These are phyloP conservation scores for Aquatica leii DNA, from an alignment of 2,888 invertebrate species.

Conservation along the genomic window DNA sequence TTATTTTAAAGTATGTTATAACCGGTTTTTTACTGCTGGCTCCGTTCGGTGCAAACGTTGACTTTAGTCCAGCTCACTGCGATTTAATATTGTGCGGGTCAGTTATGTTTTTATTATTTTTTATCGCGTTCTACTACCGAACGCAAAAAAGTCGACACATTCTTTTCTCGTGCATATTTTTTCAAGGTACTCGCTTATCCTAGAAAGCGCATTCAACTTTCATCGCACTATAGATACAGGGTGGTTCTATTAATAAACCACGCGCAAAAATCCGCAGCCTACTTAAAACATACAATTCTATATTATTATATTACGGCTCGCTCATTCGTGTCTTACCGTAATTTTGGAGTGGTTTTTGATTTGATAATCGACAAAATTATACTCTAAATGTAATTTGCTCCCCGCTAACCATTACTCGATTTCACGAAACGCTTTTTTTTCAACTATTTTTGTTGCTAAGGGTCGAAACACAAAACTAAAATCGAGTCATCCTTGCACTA, in stretches of 20 bases:
- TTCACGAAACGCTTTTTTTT: neutral
- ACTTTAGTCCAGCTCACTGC: slow-evolving; percentile 46
- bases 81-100: slow-evolving; percentile 60
- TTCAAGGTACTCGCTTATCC: slow-evolving; percentile 11
- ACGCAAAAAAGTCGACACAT: slow-evolving; percentile 49
- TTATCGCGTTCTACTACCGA: slow-evolving; percentile 55
- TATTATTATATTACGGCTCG: slow-evolving; percentile 41
- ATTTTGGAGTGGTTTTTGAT: slow-evolving; percentile 44
- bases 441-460: neutral
- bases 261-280: neutral
- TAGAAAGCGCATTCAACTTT: slow-evolving; percentile 10
- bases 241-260: neutral
- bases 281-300: neutral
- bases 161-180: slow-evolving; percentile 25
- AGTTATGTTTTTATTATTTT: slow-evolving; percentile 60
- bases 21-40: slow-evolving; percentile 57
- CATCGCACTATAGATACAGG: neutral
- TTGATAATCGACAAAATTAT: slow-evolving; percentile 44
- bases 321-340: slow-evolving; percentile 44
- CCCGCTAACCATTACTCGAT: too few species aligned
- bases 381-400: slow-evolving; percentile 38
- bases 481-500: slow-evolving; percentile 30
- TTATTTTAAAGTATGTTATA: slow-evolving; percentile 43
- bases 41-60: slow-evolving; percentile 52
- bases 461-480: slow-evolving; percentile 3